These are phyloP conservation scores for Strigamia crassipes DNA, from an alignment of 2,888 invertebrate species.

Conservation along the genomic window DNA sequence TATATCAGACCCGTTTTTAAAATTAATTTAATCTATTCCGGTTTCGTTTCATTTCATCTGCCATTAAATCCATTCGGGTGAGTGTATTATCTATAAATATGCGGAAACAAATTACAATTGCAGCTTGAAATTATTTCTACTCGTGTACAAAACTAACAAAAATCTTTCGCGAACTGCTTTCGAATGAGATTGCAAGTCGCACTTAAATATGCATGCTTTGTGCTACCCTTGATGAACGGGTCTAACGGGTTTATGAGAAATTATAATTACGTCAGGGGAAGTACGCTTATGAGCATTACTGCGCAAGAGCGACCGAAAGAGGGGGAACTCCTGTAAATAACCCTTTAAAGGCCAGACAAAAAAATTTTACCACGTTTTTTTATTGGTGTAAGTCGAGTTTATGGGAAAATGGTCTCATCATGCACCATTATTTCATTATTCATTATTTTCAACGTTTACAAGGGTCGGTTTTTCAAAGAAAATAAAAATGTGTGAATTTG, in stretches of 20 bases:
- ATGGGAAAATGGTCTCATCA: no score
- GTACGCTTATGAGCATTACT: constrained; percentile 21
- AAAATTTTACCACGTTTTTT: background rate
- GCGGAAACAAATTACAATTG: background rate
- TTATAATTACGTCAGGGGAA: constrained; percentile 33
- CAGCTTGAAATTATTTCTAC: background rate
- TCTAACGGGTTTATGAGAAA: constrained; percentile 17
- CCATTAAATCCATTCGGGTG: background rate
- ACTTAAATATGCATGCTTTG: background rate
- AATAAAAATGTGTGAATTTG: no score
- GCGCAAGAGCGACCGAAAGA: background rate
- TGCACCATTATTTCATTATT: no score
- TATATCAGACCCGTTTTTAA: background rate
- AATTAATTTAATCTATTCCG: background rate
- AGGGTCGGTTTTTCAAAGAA: no score
- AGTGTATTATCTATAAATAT: background rate
- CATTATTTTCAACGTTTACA: no score
- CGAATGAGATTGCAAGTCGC: background rate
- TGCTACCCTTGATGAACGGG: background rate
- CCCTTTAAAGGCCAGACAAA: background rate
- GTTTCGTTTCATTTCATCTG: background rate
- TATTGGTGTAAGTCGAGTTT: no score
- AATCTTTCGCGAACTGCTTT: background rate
- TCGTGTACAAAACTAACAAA: background rate
- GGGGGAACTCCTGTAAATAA: background rate